Percentiles rank a stretch among this genome's conserved stretches.
Conservation (phyloP, 1,140 invertebrate species). For the Listronotus bonariensis region DNA sequence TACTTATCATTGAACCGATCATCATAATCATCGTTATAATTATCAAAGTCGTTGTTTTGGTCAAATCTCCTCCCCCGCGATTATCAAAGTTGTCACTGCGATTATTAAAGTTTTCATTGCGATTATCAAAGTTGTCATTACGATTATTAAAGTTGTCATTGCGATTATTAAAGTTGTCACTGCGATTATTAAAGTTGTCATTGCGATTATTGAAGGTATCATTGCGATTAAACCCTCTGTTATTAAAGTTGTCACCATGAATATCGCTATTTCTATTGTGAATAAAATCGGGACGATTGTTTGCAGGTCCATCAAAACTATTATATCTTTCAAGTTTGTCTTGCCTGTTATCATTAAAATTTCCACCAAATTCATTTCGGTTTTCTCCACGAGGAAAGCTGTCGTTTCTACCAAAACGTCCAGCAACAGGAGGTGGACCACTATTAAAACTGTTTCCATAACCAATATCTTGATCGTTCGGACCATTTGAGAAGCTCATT, state of each 20-base stretch:
- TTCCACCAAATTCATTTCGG: constrained; percentile 17
- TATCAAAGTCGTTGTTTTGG: constrained; percentile 6
- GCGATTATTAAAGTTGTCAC: neutral
- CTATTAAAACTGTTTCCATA: constrained; percentile 3
- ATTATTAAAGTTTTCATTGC: constrained; percentile 11
- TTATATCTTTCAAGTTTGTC: constrained; percentile 3
- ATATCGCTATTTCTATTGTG: neutral
- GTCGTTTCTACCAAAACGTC: constrained; percentile 1
- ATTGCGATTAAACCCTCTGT: constrained; percentile 17
- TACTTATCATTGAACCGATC: constrained; percentile 12
- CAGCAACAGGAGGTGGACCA: neutral
- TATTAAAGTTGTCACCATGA: neutral
- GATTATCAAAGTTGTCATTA: constrained; percentile 19
- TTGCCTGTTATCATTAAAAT: neutral
- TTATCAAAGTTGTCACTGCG: no score
- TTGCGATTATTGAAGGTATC: constrained; percentile 12
- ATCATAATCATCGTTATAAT: constrained; percentile 22
- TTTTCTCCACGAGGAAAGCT: neutral
- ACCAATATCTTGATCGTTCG: constrained; percentile 35
- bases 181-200: neutral
- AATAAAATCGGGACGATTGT: constrained; percentile 1
- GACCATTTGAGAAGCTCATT: constrained; percentile 47
- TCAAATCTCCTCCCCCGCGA: neutral
- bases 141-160: constrained; percentile 10
- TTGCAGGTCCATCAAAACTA: neutral